These are phyloP conservation scores for Drosophila littoralis DNA, from an alignment of 1,140 invertebrate genomes.

Conservation along the genomic window DNA sequence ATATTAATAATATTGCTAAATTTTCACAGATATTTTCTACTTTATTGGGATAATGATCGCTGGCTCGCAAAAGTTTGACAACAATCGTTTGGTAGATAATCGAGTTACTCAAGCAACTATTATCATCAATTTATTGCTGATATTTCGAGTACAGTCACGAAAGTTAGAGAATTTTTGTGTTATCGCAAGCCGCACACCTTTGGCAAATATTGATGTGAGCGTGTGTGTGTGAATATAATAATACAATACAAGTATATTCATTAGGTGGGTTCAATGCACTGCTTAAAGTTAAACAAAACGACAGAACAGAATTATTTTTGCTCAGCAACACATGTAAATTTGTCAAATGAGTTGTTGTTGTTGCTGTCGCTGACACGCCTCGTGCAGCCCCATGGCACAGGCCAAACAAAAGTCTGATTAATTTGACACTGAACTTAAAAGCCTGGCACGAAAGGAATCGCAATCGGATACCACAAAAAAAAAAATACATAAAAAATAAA, in stretches of 20 bases:
- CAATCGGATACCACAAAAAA: slow-evolving; percentile 20
- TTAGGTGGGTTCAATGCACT: slow-evolving; percentile 70
- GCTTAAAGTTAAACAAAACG: slow-evolving; percentile 53
- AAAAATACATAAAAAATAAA: neutral
- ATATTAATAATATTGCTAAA: too few species aligned
- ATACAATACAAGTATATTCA: slow-evolving; percentile 63
- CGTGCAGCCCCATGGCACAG: slow-evolving; percentile 44
- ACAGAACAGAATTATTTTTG: slow-evolving; percentile 62
- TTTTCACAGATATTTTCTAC: too few species aligned
- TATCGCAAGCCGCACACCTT: slow-evolving; percentile 40
- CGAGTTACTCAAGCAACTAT: neutral
- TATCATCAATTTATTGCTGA: neutral
- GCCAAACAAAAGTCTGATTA: slow-evolving; percentile 76
- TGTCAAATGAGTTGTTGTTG: slow-evolving; percentile 56
- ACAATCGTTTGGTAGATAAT: neutral
- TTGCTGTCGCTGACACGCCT: slow-evolving; percentile 28
- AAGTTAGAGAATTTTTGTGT: slow-evolving; percentile 3
- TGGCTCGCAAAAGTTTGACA: neutral
- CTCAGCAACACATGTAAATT: slow-evolving; percentile 62
- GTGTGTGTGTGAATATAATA: slow-evolving; percentile 21
- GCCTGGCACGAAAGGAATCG: slow-evolving; percentile 63
- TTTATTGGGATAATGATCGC: too few species aligned
- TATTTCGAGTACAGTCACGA: slow-evolving; percentile 3
- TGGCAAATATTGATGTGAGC: slow-evolving; percentile 9
- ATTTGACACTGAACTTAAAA: slow-evolving; percentile 77